Evolutionary conservation across 2,888 invertebrate species (phyloP).

Genomic region (Morpho helenor): DNA sequence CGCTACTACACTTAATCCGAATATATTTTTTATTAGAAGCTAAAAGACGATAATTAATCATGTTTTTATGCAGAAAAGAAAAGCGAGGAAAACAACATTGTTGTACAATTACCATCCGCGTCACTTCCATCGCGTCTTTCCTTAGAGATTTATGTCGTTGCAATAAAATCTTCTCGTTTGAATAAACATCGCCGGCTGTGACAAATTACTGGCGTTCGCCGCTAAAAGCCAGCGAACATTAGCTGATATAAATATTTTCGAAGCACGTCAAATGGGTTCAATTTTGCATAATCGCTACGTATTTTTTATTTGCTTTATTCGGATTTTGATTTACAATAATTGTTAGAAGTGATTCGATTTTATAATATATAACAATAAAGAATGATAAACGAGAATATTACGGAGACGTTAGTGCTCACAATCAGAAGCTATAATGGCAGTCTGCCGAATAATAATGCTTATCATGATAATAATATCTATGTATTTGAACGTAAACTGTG

Average conservation of each 20-base stretch:
- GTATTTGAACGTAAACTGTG: no score
- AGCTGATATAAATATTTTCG: constrained; percentile 65
- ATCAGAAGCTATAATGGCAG: no score
- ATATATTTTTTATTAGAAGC: not conserved
- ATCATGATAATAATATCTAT: no score
- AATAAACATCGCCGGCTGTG: constrained; percentile 73
- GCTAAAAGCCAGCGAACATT: constrained; percentile 66
- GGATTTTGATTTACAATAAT: no score
- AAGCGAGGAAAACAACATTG: constrained; percentile 45
- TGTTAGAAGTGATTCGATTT: no score
- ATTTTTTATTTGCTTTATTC: constrained; percentile 1
- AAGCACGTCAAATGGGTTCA: constrained; percentile 7
- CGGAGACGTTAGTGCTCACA: no score
- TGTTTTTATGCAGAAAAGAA: constrained; percentile 26
- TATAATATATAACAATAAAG: no score
- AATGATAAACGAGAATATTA: no score
- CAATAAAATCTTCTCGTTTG: constrained; percentile 75
- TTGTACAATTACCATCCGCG: constrained; percentile 56
- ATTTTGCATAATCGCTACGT: constrained; percentile 1
- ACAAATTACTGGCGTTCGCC: constrained; percentile 65
- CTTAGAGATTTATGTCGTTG: constrained; percentile 68
- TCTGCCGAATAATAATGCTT: no score
- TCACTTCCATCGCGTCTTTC: constrained; percentile 61
- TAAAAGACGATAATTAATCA: constrained; percentile 14
- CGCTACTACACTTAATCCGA: not conserved